Conservation (phyloP, 2,113 vertebrate genomes). For the Amblyornis subalaris region DNA sequence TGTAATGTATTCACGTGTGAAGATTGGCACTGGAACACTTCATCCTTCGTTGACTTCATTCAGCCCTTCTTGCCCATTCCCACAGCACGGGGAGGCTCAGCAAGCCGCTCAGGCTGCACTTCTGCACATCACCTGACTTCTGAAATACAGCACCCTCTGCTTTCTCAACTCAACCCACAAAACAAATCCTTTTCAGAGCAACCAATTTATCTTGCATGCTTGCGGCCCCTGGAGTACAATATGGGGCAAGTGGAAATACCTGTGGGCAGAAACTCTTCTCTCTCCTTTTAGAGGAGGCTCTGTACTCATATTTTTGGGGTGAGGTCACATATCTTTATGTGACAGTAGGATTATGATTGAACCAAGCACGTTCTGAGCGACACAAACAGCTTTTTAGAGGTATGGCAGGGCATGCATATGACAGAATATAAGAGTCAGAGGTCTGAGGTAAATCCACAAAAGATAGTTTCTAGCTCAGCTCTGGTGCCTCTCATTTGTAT, state of each 20-base stretch:
- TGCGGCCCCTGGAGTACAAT: neutral
- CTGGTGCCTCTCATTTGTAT: neutral
- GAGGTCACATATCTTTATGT: neutral
- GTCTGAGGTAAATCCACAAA: neutral
- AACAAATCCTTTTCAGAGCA: neutral
- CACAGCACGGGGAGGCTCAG: neutral
- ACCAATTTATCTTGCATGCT: neutral
- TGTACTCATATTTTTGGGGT: neutral
- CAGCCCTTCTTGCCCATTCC: neutral
- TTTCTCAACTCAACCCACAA: neutral
- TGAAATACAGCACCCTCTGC: neutral
- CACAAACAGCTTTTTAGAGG: neutral
- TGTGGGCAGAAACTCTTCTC: neutral
- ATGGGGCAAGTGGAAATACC: neutral
- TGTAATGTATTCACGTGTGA: neutral
- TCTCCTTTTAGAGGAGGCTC: neutral
- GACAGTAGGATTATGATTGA: neutral
- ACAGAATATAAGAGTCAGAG: neutral
- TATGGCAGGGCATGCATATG: no score
- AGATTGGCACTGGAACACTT: neutral
- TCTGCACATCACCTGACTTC: neutral
- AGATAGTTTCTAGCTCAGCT: neutral
- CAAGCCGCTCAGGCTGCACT: neutral
- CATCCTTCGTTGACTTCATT: neutral
- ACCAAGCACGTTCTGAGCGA: neutral